A percentile compares a stretch with the other conserved stretches of the same genome.
phyloP scores from a whole-genome alignment of 1,140 invertebrate genomes.

The Drosophila kurseongensis region DNA sequence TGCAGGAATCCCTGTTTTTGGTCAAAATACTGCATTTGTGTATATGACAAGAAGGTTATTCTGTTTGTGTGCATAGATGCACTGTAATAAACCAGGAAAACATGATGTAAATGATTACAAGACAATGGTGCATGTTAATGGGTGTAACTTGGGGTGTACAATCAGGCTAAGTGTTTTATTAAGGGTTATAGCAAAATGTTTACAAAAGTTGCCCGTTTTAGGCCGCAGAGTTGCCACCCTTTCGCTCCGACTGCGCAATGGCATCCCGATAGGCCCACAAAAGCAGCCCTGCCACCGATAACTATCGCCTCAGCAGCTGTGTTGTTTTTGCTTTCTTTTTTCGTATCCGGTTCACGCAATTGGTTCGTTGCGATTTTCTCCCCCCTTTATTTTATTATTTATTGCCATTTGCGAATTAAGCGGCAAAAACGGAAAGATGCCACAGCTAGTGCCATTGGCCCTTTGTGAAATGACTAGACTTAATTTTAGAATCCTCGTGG shows the following conservation, averaged over 20 bases:
- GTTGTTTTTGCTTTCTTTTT: conserved; percentile 64
- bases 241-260: conserved; percentile 5
- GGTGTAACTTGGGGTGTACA: neutral
- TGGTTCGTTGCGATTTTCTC: conserved; percentile 58
- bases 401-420: conserved; percentile 35
- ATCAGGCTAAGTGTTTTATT: fast-evolving
- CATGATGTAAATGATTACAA: conserved; percentile 10
- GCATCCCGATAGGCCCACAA: conserved; percentile 5
- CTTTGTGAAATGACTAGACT: neutral
- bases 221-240: conserved; percentile 13
- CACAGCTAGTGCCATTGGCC: neutral
- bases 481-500: conserved; percentile 1
- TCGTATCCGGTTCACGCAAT: conserved; percentile 76
- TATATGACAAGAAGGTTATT: conserved; percentile 30
- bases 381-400: conserved; percentile 34
- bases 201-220: conserved; percentile 8
- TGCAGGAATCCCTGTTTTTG: conserved; percentile 1
- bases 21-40: conserved; percentile 37
- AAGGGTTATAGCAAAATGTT: conserved; percentile 17
- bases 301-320: conserved; percentile 50
- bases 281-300: conserved; percentile 42
- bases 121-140: neutral
- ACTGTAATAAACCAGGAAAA: conserved; percentile 47
- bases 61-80: conserved; percentile 34
- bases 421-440: conserved; percentile 43